Percentiles rank a stretch among this genome's conserved stretches.
Conservation (phyloP, 2,888 invertebrate species). For the Colostygia pectinataria region DNA sequence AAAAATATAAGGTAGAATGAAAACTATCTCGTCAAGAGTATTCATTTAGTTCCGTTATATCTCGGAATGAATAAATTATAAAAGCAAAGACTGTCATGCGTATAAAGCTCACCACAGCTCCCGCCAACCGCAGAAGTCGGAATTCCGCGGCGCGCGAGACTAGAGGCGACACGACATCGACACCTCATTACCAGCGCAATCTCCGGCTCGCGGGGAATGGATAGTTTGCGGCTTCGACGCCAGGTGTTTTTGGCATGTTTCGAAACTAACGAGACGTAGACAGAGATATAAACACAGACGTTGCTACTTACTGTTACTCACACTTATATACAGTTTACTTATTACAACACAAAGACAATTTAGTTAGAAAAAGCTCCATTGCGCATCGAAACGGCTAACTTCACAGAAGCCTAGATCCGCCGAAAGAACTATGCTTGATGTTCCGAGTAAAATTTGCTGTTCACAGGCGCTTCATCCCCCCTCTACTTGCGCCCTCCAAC, state of each 20-base stretch:
- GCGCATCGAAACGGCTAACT: no score
- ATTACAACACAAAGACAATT: no score
- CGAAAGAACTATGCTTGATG: no score
- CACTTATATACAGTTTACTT: no score
- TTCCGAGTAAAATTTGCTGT: background rate
- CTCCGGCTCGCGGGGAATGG: constrained; percentile 12
- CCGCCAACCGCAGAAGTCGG: constrained; percentile 4
- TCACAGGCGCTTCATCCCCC: background rate
- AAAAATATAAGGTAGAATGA: no score
- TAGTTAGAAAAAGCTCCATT: no score
- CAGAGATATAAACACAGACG: no score
- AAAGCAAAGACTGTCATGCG: background rate
- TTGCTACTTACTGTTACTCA: no score
- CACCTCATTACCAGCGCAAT: constrained; percentile 21
- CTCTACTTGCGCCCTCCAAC: constrained; percentile 1
- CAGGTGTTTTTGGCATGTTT: constrained; percentile 11
- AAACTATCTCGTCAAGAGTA: no score
- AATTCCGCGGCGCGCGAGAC: constrained; percentile 2
- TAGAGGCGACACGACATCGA: constrained; percentile 2
- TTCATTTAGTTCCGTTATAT: no score
- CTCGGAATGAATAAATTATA: no score
- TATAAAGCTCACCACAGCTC: background rate
- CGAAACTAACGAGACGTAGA: constrained; percentile 6
- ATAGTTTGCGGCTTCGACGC: constrained; percentile 4
- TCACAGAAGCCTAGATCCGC: no score